These are phyloP conservation scores for Hydrotaea diabolus DNA, from an alignment of 2,888 invertebrate species.

Conservation along the genomic window DNA sequence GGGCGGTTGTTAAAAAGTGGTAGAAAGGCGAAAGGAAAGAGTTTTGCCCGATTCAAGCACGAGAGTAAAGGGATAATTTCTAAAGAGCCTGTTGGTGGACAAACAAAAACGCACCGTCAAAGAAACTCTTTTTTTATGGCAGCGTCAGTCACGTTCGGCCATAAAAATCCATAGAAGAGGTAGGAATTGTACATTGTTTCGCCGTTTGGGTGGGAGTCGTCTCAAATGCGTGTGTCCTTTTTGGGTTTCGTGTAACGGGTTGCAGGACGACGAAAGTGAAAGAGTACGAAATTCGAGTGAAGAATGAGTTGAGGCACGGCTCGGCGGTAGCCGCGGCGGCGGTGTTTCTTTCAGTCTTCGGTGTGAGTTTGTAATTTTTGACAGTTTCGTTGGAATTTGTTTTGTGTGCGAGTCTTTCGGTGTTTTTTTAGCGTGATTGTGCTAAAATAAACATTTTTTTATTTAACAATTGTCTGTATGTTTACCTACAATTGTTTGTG, in stretches of 20 bases:
- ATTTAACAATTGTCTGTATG: constrained; percentile 22
- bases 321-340: neutral
- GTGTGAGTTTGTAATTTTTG: constrained; percentile 53
- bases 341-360: neutral
- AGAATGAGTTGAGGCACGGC: constrained; percentile 27
- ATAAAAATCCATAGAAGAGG: constrained; percentile 50
- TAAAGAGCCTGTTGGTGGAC: constrained; percentile 12
- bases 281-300: constrained; percentile 11
- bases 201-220: neutral
- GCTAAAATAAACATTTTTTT: constrained; percentile 57
- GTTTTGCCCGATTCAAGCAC: constrained; percentile 33
- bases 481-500: constrained; percentile 45
- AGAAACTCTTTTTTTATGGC: constrained; percentile 63
- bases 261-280: constrained; percentile 8
- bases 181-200: neutral
- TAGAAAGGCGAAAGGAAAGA: constrained; percentile 17
- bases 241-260: constrained; percentile 38
- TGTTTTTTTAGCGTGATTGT: constrained; percentile 62
- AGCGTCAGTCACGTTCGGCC: constrained; percentile 45
- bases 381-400: constrained; percentile 45
- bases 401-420: neutral
- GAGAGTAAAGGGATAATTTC: constrained; percentile 48
- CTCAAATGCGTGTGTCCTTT: constrained; percentile 42
- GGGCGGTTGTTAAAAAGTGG: constrained; percentile 4
- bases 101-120: constrained; percentile 8